Base-by-base conservation (phyloP, 2,888 invertebrate species). In the Phragmatobia fuliginosa region DNA sequence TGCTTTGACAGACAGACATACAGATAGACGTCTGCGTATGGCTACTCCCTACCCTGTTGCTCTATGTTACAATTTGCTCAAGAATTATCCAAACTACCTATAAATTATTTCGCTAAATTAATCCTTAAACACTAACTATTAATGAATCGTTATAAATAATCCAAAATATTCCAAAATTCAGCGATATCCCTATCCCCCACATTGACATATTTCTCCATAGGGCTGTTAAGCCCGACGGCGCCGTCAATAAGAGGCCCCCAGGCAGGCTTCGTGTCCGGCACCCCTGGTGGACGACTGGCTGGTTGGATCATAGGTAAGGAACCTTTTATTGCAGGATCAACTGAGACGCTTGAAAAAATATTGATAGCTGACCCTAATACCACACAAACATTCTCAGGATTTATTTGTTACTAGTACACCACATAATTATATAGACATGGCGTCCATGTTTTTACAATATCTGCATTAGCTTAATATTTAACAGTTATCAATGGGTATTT, bases 241-340 rank as follows among this genome's bases (percentile, higher is more conserved):
- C 89, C 87, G 45, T 84, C 90, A n/a, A 81, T 93, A 68, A 90
- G 94, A 31, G 94, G 94, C 6, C 94, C 94, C 25, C 94, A 94
- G 73, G 94, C 94, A 0, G 92, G 94, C 74, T 94, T 95, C 88
- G 95, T 94, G 68, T 92, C 92, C 0, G 94, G 94, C 21, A 95
- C 95, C 0, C 95, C 95, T 21, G 93, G 95, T 5, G 95, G 96
- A 8, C 90, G 96, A 7, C 87, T 96, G 45, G 95, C 96, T 41
- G 95, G 96, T 63, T 97, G 97, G 97, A 94, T 97, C 62, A 95
- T 97, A 79, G 95, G 95, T 95, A 88, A 85, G 90, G 83, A 71
- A 0, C 18, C 33, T 58, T 59, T n/a, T 18, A 18, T 58, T 58
- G 25, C 59, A 66, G 38, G 66, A 59, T 11, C 36, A 31, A 36